Evolutionary conservation across 1,140 invertebrate species (phyloP).

Genomic region (Ooceraea biroi): DNA sequence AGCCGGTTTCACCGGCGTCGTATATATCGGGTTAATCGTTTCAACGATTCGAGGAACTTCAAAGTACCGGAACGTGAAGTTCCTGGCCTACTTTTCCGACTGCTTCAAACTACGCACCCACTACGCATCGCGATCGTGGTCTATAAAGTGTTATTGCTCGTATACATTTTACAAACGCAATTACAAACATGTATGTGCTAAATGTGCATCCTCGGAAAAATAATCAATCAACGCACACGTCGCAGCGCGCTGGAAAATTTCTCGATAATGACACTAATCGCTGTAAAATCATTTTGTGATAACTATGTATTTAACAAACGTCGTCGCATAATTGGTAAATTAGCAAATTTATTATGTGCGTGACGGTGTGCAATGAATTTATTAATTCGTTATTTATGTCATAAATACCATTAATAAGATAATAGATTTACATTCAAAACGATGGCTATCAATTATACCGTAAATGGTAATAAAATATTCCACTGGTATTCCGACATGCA

Average conservation of each 20-base stretch:
- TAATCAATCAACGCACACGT: too few species aligned
- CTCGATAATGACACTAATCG: too few species aligned
- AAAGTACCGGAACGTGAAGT: slow-evolving; percentile 56
- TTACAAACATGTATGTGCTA: slow-evolving; percentile 1
- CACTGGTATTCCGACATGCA: background rate
- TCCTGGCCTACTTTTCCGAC: slow-evolving; percentile 63
- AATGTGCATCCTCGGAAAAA: too few species aligned
- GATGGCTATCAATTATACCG: background rate
- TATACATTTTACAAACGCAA: slow-evolving; percentile 20
- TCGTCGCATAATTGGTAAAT: too few species aligned
- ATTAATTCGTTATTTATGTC: background rate
- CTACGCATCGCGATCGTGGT: background rate
- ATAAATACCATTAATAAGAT: background rate
- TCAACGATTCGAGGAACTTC: slow-evolving; percentile 60
- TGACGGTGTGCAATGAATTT: too few species aligned
- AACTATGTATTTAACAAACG: too few species aligned
- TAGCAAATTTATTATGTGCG: too few species aligned
- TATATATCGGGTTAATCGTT: slow-evolving; percentile 70
- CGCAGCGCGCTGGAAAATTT: too few species aligned
- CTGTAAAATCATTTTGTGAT: too few species aligned
- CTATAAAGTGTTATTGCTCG: slow-evolving; percentile 41
- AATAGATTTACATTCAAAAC: too few species aligned
- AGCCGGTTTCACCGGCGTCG: slow-evolving; percentile 49
- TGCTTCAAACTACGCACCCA: slow-evolving; percentile 18
- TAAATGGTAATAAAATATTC: slow-evolving; percentile 5